A percentile compares a stretch with the other conserved stretches of the same genome.
phyloP scores from a whole-genome alignment of 2,113 vertebrate species.

The Pterocles gutturalis region DNA sequence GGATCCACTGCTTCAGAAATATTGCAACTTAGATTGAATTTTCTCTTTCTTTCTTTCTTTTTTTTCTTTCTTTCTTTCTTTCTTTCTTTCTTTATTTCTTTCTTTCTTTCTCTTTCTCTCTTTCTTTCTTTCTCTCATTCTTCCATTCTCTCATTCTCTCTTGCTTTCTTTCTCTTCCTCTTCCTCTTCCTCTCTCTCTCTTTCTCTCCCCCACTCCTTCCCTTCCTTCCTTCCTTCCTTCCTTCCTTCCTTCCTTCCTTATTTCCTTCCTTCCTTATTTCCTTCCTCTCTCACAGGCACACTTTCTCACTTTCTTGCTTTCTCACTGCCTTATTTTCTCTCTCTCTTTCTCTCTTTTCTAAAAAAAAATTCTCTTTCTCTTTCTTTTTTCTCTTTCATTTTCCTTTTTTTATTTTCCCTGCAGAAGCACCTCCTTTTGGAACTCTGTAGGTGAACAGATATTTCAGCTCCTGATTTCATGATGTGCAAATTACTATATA shows the following conservation, averaged over 20 bases:
- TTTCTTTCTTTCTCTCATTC: fast-evolving
- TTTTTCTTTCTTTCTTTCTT: not conserved
- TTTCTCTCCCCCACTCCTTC: too few species aligned
- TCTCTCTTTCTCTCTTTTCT: too few species aligned
- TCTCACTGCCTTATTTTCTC: not conserved
- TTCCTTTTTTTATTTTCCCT: not conserved
- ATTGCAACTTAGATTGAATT: not conserved
- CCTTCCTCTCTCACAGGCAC: not conserved
- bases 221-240: not conserved
- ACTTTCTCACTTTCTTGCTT: not conserved
- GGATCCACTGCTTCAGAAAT: not conserved
- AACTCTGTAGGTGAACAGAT: not conserved
- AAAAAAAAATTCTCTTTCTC: not conserved
- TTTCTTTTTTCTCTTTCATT: not conserved
- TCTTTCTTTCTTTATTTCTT: not conserved
- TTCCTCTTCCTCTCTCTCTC: not conserved
- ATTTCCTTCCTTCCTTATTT: not conserved
- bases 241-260: fast-evolving
- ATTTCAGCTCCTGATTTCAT: not conserved
- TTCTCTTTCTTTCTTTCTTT: not conserved
- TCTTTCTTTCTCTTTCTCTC: too few species aligned
- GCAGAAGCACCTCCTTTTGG: not conserved
- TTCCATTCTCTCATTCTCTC: too few species aligned
- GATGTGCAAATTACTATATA: not conserved
- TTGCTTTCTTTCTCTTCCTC: too few species aligned